Evolutionary conservation across 2,797 vertebrate genomes (phyloP).

Genomic region (Rallus crepitans): DNA sequence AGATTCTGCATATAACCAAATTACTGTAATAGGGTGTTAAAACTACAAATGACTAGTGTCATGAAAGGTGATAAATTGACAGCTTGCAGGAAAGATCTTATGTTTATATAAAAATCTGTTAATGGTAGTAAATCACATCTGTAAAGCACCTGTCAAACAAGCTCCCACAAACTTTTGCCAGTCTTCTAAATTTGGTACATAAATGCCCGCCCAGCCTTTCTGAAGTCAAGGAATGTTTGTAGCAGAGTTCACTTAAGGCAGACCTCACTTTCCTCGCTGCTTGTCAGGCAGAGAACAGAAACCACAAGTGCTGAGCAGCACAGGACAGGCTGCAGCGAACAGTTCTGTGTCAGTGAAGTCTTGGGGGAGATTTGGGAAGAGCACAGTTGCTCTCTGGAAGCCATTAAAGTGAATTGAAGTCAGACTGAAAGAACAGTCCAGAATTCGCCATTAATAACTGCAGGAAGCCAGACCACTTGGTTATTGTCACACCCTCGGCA

Average conservation of each 20-base stretch:
- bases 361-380: neutral
- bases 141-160: neutral
- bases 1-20: neutral
- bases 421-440: neutral
- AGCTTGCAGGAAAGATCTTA: neutral
- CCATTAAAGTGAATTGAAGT: neutral
- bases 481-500: neutral
- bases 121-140: neutral
- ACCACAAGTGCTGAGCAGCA: neutral
- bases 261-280: neutral
- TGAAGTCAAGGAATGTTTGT: neutral
- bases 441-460: neutral
- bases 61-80: neutral
- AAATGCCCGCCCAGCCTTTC: neutral
- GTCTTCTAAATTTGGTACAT: neutral
- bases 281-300: neutral
- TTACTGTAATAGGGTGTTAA: neutral
- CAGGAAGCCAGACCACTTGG: neutral
- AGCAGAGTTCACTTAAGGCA: neutral
- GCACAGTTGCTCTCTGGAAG: fast-evolving
- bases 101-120: neutral
- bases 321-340: fast-evolving
- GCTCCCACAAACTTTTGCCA: neutral
- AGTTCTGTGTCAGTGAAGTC: neutral
- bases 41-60: neutral